Evolutionary conservation across 2,888 invertebrate genomes (phyloP).

Genomic region (Acleris cristana): DNA sequence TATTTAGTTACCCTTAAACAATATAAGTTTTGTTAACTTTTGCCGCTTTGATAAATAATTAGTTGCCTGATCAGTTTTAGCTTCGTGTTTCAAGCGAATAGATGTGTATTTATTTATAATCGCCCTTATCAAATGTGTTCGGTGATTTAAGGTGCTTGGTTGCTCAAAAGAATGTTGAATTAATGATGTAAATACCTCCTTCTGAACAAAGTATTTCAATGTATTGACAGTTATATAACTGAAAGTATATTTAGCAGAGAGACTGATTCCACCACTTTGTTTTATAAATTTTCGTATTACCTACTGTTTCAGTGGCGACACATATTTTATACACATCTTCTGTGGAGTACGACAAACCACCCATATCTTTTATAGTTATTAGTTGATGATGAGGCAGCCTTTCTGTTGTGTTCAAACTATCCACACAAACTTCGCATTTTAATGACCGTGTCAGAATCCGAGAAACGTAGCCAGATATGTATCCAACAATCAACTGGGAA

Average conservation of each 20-base stretch:
- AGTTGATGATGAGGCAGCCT: constrained; percentile 38
- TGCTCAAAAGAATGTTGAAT: not conserved
- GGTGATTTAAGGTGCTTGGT: not conserved
- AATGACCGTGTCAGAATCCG: constrained; percentile 36
- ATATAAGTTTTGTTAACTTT: too few relatives aligned
- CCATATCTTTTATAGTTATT: constrained; percentile 28
- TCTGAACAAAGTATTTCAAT: not conserved
- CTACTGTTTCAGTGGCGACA: not conserved
- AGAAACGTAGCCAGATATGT: not conserved
- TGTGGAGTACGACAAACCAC: constrained; percentile 28
- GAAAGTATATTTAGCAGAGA: not conserved
- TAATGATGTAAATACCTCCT: too few relatives aligned
- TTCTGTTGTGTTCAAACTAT: constrained; percentile 16
- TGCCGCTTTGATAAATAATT: too few relatives aligned
- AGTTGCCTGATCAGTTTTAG: not conserved
- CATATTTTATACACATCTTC: constrained; percentile 1
- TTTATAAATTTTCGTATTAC: not conserved
- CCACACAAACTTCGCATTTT: constrained; percentile 7
- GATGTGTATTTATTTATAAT: not conserved
- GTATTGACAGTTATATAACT: not conserved
- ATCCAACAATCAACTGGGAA: not conserved
- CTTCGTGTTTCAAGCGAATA: not conserved
- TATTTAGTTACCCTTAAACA: too few relatives aligned
- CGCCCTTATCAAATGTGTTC: not conserved
- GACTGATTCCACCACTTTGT: not conserved